phyloP scores from a whole-genome alignment of 2,113 vertebrate species.

The Sylvia atricapilla region DNA sequence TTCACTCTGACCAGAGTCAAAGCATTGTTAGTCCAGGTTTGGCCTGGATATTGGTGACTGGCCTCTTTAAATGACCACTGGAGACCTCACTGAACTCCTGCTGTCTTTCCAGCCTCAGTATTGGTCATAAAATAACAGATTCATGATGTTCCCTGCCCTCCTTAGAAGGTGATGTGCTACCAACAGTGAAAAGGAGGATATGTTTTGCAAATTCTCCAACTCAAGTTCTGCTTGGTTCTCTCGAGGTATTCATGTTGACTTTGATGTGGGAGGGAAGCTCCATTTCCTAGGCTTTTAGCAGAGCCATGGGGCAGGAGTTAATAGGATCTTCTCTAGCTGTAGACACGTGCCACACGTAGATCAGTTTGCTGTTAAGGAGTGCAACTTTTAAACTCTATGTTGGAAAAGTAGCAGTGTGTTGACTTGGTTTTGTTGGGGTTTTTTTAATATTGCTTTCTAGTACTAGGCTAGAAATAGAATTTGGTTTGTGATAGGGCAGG shows the following conservation, averaged over 20 bases:
- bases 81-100: background rate
- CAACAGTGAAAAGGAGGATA: background rate
- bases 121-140: background rate
- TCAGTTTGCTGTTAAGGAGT: background rate
- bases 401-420: background rate
- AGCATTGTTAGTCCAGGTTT: background rate
- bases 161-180: background rate
- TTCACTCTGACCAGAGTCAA: background rate
- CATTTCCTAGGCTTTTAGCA: background rate
- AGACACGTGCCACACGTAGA: background rate
- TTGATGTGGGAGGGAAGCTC: background rate
- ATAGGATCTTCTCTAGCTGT: background rate
- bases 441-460: background rate
- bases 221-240: background rate
- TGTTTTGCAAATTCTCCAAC: background rate
- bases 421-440: background rate
- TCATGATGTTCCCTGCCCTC: background rate
- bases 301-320: background rate
- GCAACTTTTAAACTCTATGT: background rate
- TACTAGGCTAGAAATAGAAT: background rate
- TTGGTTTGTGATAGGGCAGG: background rate
- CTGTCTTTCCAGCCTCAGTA: background rate
- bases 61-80: background rate
- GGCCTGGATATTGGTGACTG: background rate
- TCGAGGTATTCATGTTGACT: background rate